These are phyloP conservation scores for Ptychochromis oligacanthus DNA, from an alignment of 2,113 vertebrate genomes.

Conservation along the genomic window DNA sequence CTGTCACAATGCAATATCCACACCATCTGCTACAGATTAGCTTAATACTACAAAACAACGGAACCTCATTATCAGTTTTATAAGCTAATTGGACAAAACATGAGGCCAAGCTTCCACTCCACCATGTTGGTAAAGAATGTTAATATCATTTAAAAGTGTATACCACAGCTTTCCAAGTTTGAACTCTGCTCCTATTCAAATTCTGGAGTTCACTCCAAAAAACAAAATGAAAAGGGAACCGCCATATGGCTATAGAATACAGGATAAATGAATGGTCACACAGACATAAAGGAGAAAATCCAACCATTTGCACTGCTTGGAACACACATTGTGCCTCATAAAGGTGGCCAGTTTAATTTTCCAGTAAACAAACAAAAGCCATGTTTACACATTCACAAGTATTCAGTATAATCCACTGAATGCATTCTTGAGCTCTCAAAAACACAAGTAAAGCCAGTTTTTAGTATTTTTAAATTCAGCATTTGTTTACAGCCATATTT, in stretches of 20 bases:
- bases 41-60: background rate
- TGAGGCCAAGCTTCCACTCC: background rate
- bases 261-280: background rate
- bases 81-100: slow-evolving; percentile 3
- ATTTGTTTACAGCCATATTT: background rate
- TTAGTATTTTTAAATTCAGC: background rate
- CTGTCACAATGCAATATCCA: background rate
- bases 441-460: background rate
- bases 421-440: background rate
- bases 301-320: background rate
- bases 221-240: background rate
- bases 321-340: background rate
- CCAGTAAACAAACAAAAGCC: background rate
- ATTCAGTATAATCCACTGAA: background rate
- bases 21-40: background rate
- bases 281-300: background rate
- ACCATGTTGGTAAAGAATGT: background rate
- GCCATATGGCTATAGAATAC: background rate
- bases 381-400: background rate
- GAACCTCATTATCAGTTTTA: background rate
- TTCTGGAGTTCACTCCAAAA: background rate
- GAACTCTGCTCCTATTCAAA: background rate
- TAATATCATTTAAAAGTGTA: background rate
- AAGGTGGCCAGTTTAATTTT: background rate
- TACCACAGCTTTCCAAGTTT: background rate